Conservation (phyloP, 1,140 invertebrate species). For the Arctopsyche grandis region DNA sequence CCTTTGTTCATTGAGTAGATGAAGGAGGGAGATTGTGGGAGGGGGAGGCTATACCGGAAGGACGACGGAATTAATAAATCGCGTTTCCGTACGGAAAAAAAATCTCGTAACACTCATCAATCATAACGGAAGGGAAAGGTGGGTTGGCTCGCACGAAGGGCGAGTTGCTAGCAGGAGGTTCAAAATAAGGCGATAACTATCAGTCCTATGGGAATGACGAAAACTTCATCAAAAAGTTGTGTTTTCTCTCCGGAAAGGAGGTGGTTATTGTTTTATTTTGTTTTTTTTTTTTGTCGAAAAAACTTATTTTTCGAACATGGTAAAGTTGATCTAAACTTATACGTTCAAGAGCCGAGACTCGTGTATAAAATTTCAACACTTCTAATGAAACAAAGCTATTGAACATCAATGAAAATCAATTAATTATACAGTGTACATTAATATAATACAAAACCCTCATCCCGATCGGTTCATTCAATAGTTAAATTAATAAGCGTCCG, state of each 20-base stretch:
- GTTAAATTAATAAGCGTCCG: too few relatives aligned
- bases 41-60: background rate
- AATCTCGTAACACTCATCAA: conserved; percentile 45
- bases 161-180: background rate
- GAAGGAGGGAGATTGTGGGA: background rate
- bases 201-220: conserved; percentile 13
- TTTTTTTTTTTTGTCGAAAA: too few relatives aligned
- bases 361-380: too few relatives aligned
- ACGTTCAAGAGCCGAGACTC: too few relatives aligned
- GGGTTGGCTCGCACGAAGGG: background rate
- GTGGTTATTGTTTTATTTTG: background rate
- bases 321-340: too few relatives aligned
- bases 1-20: background rate
- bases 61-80: conserved; percentile 31
- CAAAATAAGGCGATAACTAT: conserved; percentile 38
- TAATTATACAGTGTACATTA: too few relatives aligned
- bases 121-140: conserved; percentile 38
- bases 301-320: too few relatives aligned
- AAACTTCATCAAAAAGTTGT: conserved; percentile 52
- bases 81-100: conserved; percentile 33
- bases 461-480: too few relatives aligned
- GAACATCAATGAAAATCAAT: too few relatives aligned
- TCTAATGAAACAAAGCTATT: too few relatives aligned
- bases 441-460: too few relatives aligned
- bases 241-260: conserved; percentile 23